Evolutionary conservation across 2,888 invertebrate genomes (phyloP), one percentile per base, ranked within the genome.

Genomic region (Tuberolachnus salignus): DNA sequence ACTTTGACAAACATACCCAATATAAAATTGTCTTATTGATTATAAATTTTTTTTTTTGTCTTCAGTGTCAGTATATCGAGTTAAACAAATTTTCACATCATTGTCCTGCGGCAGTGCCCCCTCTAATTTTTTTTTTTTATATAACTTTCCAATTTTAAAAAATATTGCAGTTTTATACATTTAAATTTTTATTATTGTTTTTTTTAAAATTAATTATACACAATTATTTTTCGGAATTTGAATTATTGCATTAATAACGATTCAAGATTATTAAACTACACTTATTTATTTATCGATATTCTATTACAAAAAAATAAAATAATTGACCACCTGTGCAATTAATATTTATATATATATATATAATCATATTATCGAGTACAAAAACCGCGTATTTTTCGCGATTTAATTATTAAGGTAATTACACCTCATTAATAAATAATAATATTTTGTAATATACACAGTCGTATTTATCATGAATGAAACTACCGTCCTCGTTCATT

Each of bases 161-260:
- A 26, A 55, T 75, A 74, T 75, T 1, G 74, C 74, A 75, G 74
- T 75, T 75, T 75, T 75, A 75, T 75, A 75, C 74, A 75, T 75
- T 75, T 46, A 19, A 44, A 66, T 66, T 63, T 34, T 74, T 63
- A 10, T 10, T 26, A 26, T 69, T 61, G 16, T 10, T 73, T 14
- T 4, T 34, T 21, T 73, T 51, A n/a, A n/a, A n/a, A n/a, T n/a
- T 21, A 51, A 63, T 63, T 73, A 73, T 63, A 73, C 63, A 63
- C 63, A 73, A 73, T 73, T 51, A 63, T 61, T 61, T 34, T 53
- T 63, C 26, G 42, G 63, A 63, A 10, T 72, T 34, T 34, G 2
- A 72, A 51, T 51, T 51, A 19, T 21, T 3, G 14, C 14, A 71
- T 11, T 10, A 46, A 61, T 59, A 73, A 34, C 21, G 26, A 57